Conservation (phyloP, 2,797 vertebrate species). For the Poeciliopsis gracilis region DNA sequence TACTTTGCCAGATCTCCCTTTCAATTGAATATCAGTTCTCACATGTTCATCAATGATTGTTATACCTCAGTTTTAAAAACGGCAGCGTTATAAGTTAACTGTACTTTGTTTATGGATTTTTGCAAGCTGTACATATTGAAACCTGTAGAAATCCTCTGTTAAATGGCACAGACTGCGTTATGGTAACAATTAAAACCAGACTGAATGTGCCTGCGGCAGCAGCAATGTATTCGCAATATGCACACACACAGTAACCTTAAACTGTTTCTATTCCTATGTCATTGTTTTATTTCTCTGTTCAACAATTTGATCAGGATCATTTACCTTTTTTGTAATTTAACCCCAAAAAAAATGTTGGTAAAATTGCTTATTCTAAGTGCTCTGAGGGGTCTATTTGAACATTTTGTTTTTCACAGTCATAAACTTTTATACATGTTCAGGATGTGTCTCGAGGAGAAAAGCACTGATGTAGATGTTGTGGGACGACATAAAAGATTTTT, state of each 20-base stretch:
- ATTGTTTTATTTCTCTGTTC: background rate
- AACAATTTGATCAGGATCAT: background rate
- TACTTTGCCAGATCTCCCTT: constrained; percentile 1
- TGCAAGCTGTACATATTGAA: background rate
- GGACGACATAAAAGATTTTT: background rate
- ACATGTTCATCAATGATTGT: constrained; percentile 20
- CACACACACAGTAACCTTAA: background rate
- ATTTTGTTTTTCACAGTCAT: constrained; percentile 2
- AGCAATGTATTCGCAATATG: background rate
- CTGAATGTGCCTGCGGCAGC: background rate
- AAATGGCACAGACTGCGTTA: background rate
- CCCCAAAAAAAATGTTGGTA: background rate
- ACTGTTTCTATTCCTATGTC: background rate
- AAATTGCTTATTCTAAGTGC: background rate
- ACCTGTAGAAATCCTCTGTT: background rate
- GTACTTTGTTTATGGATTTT: background rate
- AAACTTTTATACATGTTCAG: background rate
- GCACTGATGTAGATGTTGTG: background rate
- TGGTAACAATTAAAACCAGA: background rate
- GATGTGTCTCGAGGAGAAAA: background rate
- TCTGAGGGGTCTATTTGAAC: background rate
- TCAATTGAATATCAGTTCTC: background rate
- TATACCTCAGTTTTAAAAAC: background rate
- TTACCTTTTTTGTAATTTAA: background rate
- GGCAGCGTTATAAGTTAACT: background rate